Evolutionary conservation across 2,113 vertebrate genomes (phyloP).

Genomic region (Uria aalge): DNA sequence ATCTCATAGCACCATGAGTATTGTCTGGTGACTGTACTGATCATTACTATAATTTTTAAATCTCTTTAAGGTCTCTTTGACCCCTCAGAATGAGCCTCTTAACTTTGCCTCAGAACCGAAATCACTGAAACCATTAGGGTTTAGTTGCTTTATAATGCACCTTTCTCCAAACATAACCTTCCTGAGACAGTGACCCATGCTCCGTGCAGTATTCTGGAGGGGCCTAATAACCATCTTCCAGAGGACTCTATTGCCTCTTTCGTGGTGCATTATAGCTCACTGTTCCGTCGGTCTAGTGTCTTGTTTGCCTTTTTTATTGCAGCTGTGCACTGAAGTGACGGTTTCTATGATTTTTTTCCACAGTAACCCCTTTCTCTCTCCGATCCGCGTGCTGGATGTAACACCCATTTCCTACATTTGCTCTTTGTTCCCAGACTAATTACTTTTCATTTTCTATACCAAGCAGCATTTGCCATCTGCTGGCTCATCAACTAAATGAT

Average conservation of each 20-base stretch:
- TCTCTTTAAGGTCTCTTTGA: background rate
- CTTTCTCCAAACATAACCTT: conserved; percentile 47
- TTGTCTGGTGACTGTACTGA: background rate
- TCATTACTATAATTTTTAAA: background rate
- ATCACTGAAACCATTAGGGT: background rate
- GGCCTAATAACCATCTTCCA: conserved; percentile 31
- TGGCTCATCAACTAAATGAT: conserved; percentile 54
- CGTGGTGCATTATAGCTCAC: background rate
- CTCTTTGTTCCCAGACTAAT: conserved; percentile 50
- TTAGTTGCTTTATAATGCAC: conserved; percentile 8
- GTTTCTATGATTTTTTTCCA: conserved; percentile 14
- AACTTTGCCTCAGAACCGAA: conserved; percentile 1
- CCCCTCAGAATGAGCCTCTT: background rate
- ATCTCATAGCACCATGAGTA: background rate
- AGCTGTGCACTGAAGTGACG: conserved; percentile 45
- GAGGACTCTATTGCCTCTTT: conserved; percentile 29
- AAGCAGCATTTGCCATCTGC: conserved; percentile 51
- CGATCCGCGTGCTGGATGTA: background rate
- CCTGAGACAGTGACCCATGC: conserved; percentile 37
- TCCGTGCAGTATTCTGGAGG: background rate
- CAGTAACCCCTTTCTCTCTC: conserved; percentile 1
- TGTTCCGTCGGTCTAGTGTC: background rate
- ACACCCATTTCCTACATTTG: conserved; percentile 8
- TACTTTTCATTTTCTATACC: conserved; percentile 43
- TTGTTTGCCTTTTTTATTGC: conserved; percentile 66